phyloP scores from a whole-genome alignment of 2,888 invertebrate species.

The Periphyllus acericola region DNA sequence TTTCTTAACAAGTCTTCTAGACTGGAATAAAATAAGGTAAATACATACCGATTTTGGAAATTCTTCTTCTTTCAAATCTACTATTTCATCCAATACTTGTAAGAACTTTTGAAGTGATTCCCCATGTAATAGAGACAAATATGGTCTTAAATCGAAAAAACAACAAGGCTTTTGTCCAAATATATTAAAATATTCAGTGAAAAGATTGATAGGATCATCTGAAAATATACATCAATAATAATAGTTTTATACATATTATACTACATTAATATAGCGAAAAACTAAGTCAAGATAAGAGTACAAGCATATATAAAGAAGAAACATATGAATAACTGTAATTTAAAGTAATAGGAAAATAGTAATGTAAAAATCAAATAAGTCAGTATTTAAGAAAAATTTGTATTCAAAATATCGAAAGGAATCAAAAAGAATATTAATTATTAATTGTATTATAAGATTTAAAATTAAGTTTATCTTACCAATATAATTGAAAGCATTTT shows the following conservation, averaged over 20 bases:
- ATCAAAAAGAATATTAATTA: neutral
- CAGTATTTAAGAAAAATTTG: no score
- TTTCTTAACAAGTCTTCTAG: no score
- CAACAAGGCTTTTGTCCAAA: slow-evolving; percentile 91
- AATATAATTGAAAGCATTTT: slow-evolving; percentile 70
- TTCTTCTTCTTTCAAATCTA: slow-evolving; percentile 57
- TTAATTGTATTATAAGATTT: neutral
- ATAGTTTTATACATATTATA: neutral
- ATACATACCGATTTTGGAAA: slow-evolving; percentile 65
- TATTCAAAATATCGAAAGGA: neutral
- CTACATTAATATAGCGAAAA: no score
- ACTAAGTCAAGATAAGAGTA: neutral
- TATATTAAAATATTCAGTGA: slow-evolving; percentile 80
- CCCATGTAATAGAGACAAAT: slow-evolving; percentile 76
- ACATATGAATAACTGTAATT: neutral
- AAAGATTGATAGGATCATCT: slow-evolving; percentile 71
- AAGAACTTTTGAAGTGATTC: slow-evolving; percentile 68
- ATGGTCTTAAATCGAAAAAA: slow-evolving; percentile 83
- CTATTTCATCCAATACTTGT: slow-evolving; percentile 50
- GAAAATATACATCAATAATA: slow-evolving; percentile 27
- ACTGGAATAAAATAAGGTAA: neutral
- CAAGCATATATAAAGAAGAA: neutral
- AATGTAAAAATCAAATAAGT: no score
- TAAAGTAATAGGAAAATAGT: neutral
- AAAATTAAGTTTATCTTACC: slow-evolving; percentile 62